Evolutionary conservation across 2,113 vertebrate species (phyloP), one percentile per base, ranked within the genome.

Genomic region (Felis chaus): DNA sequence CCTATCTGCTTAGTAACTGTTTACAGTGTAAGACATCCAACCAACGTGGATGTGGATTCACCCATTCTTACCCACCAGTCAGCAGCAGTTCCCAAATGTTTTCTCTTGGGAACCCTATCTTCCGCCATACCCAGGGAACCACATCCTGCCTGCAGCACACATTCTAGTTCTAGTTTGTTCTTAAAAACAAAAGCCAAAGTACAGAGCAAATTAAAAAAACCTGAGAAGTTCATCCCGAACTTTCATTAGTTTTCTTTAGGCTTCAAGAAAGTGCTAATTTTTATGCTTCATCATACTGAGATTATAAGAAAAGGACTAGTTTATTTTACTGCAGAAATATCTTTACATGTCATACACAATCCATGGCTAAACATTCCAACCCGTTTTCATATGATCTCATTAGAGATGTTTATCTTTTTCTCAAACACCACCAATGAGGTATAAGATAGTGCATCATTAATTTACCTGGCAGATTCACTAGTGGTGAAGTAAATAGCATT

Each of bases 301-400:
- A 95, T 65, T 33, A 5, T 91, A 69, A 93, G 12, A 48, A 96
- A 88, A 16, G 5, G 74, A 88, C 89, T 80, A 82, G 29, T 61
- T 92, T 91, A 39, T 92, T 81, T 92, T 81, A 73, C 19, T 90
- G 27, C 11, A 88, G 39, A 95, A 93, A 96, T 85, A 57, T 86
- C 48, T 65, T 95, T 85, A 89, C 15, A 83, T 53, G 73, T 92
- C 89, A 84, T 82, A 74, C 76, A 84, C 61, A 80, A 13, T 93
- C 61, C 74, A 87, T 97, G 96, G 89, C 85, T 95, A 95, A 71
- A 89, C 96, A 91, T 91, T 93, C 88, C 71, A 95, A 96, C 81
- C 25, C 2, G 27, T 93, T 95, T 97, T 39, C 39, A 21, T 74
- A 82, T 71, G 41, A 48, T 82, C 86, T 95, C 93, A 94, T 80